Conservation (phyloP, 2,888 invertebrate species). For the Ochlodes sylvanus region DNA sequence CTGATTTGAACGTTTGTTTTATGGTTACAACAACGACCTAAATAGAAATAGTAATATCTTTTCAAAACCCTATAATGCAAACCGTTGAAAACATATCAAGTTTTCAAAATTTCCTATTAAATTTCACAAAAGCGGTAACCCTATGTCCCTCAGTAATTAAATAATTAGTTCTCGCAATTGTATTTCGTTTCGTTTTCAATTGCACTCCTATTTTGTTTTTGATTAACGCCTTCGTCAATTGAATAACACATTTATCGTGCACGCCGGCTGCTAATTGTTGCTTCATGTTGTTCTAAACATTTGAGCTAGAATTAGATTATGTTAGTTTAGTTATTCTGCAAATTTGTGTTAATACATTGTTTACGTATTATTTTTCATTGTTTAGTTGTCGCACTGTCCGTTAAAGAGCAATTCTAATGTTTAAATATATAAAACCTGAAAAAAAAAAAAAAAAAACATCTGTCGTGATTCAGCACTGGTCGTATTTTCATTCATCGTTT, state of each 20-base stretch:
- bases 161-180: slow-evolving; percentile 35
- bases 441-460: too few relatives aligned
- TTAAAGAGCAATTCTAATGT: too few relatives aligned
- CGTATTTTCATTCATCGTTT: too few relatives aligned
- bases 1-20: too few relatives aligned
- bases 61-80: too few relatives aligned
- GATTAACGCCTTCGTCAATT: slow-evolving; percentile 34
- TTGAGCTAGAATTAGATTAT: background rate
- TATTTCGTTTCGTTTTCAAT: slow-evolving; percentile 29
- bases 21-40: too few relatives aligned
- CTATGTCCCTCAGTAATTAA: slow-evolving; percentile 26
- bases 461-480: too few relatives aligned
- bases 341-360: background rate
- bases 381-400: background rate
- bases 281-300: background rate
- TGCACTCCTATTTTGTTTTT: slow-evolving; percentile 32
- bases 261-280: background rate
- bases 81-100: too few relatives aligned
- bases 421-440: too few relatives aligned
- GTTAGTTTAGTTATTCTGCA: too few relatives aligned
- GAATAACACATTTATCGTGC: slow-evolving; percentile 9
- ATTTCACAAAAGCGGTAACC: slow-evolving; percentile 12
- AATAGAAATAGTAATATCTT: too few relatives aligned
- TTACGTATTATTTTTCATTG: background rate
- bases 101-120: background rate